A percentile compares a stretch with the other conserved stretches of the same genome.
These are phyloP conservation scores for Catharus ustulatus DNA, from an alignment of 2,797 vertebrate genomes.

Conservation along the genomic window DNA sequence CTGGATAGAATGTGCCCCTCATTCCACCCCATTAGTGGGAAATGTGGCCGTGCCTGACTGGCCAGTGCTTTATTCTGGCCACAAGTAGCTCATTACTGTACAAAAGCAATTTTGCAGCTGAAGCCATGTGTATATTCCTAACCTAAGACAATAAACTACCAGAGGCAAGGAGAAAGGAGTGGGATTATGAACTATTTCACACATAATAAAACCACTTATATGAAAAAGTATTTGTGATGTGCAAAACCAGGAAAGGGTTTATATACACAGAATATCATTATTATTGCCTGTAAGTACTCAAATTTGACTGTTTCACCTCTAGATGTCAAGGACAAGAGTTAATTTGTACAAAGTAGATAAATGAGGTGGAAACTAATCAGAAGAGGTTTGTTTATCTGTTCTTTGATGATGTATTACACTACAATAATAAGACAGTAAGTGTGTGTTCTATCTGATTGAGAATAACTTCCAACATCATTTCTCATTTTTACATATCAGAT, in stretches of 20 bases:
- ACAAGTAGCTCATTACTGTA: not conserved
- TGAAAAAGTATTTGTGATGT: not conserved
- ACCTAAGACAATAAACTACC: not conserved
- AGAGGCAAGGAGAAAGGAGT: not conserved
- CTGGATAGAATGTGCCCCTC: not conserved
- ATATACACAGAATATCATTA: not conserved
- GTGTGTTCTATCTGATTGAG: constrained; percentile 48
- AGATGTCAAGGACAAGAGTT: constrained; percentile 58
- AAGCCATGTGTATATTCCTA: not conserved
- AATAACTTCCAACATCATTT: constrained; percentile 58
- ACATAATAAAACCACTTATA: not conserved
- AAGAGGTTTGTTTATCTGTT: constrained; percentile 69
- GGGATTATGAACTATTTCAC: not conserved
- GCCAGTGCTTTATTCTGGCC: not conserved
- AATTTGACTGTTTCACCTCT: constrained; percentile 43
- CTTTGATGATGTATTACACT: constrained; percentile 65
- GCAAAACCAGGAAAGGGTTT: not conserved
- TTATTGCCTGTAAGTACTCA: not conserved
- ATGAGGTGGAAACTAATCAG: constrained; percentile 68
- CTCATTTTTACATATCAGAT: constrained; percentile 66
- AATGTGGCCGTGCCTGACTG: not conserved
- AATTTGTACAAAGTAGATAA: constrained; percentile 67
- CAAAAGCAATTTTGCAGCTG: not conserved
- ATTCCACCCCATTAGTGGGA: not conserved
- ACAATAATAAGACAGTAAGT: constrained; percentile 63